A percentile compares a stretch with the other conserved stretches of the same genome.
These are phyloP conservation scores for Hippocampus abdominalis DNA, from an alignment of 2,113 vertebrate species.

Conservation along the genomic window DNA sequence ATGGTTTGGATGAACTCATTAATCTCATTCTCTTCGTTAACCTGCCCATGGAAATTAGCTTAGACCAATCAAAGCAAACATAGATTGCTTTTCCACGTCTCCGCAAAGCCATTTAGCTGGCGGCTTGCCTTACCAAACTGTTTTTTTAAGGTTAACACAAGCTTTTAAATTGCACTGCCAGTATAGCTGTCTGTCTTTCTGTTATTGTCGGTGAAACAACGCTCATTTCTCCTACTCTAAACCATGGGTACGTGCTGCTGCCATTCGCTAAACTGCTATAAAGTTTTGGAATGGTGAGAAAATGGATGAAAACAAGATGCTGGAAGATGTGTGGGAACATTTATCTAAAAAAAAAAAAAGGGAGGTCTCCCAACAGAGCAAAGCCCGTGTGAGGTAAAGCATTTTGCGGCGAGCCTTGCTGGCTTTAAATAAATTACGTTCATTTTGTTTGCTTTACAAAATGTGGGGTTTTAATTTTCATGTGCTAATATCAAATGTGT, in stretches of 20 bases:
- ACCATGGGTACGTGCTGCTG: constrained; percentile 39
- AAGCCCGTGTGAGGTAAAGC: neutral
- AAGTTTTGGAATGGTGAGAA: constrained; percentile 54
- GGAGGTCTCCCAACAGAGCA: constrained; percentile 58
- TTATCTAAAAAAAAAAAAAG: constrained; percentile 59
- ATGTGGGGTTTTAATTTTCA: constrained; percentile 49
- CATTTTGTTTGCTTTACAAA: constrained; percentile 21
- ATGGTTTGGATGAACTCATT: constrained; percentile 64
- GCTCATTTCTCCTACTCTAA: constrained; percentile 45
- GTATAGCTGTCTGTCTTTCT: constrained; percentile 57
- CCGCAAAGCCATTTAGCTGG: constrained; percentile 43
- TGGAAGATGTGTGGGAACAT: constrained; percentile 47
- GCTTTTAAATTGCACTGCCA: constrained; percentile 56
- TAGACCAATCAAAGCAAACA: constrained; percentile 61
- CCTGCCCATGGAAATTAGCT: constrained; percentile 56
- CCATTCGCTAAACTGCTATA: constrained; percentile 53
- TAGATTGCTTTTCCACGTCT: constrained; percentile 50
- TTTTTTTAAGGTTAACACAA: constrained; percentile 60
- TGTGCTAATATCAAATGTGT: constrained; percentile 40
- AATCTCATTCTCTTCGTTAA: constrained; percentile 54
- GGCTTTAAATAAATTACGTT: constrained; percentile 11
- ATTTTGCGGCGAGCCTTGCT: neutral
- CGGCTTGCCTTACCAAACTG: constrained; percentile 27
- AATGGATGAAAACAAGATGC: constrained; percentile 56
- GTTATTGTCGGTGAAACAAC: constrained; percentile 41